A percentile compares a stretch with the other conserved stretches of the same genome.
Evolutionary conservation across 1,140 invertebrate species (phyloP).

Genomic region (Cherax destructor): DNA sequence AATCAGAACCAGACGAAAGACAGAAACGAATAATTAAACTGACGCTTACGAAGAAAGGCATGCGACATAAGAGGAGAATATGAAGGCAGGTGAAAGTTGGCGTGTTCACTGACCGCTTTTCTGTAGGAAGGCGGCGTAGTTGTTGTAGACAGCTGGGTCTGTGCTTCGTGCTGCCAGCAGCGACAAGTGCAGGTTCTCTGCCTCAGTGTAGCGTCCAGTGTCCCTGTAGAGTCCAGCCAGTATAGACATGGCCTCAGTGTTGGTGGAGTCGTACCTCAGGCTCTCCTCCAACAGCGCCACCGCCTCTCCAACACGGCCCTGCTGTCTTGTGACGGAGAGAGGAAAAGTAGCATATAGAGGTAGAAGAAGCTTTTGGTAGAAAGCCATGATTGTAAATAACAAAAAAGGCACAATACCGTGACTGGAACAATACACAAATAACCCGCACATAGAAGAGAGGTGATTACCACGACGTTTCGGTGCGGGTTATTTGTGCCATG

Average conservation of each 20-base stretch:
- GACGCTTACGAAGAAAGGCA: not conserved
- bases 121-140: slow-evolving; percentile 69
- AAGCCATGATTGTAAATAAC: too few relatives aligned
- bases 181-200: slow-evolving; percentile 58
- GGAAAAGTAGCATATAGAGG: not conserved
- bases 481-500: too few relatives aligned
- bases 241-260: slow-evolving; percentile 71
- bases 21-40: not conserved
- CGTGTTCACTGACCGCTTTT: slow-evolving; percentile 40
- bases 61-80: not conserved
- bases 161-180: slow-evolving; percentile 44
- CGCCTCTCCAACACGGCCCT: slow-evolving; percentile 72
- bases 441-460: too few relatives aligned
- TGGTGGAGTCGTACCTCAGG: slow-evolving; percentile 71
- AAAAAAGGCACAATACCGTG: too few relatives aligned
- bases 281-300: slow-evolving; percentile 73
- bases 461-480: too few relatives aligned
- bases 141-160: slow-evolving; percentile 65
- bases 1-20: not conserved
- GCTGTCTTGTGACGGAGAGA: slow-evolving; percentile 60
- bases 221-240: slow-evolving; percentile 65
- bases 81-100: not conserved
- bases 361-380: too few relatives aligned
- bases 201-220: slow-evolving; percentile 41
- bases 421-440: too few relatives aligned